phyloP scores from a whole-genome alignment of 2,888 invertebrate species.

The Horisme vitalbata region DNA sequence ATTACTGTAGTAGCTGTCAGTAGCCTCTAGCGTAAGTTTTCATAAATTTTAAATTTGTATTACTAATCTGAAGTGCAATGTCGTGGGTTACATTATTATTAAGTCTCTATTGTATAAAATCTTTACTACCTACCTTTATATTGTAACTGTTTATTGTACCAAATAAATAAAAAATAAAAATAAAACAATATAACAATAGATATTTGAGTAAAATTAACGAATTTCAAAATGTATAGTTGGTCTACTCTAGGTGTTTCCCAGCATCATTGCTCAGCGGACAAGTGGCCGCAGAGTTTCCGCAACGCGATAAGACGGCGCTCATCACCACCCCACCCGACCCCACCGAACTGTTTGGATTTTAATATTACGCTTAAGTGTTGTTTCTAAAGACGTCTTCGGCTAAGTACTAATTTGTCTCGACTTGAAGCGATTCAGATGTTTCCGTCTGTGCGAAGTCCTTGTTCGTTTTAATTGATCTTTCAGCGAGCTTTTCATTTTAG shows the following conservation, averaged over 20 bases:
- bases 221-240: too few relatives aligned
- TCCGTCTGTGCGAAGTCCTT: conserved; percentile 21
- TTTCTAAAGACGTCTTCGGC: conserved; percentile 69
- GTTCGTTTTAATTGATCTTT: conserved; percentile 1
- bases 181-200: too few relatives aligned
- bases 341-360: conserved; percentile 74
- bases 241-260: conserved; percentile 38
- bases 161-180: too few relatives aligned
- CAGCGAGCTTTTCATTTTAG: background rate
- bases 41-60: too few relatives aligned
- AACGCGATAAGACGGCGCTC: conserved; percentile 63
- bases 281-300: conserved; percentile 75
- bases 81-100: too few relatives aligned
- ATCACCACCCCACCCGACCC: conserved; percentile 38
- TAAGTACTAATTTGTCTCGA: conserved; percentile 78
- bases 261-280: conserved; percentile 40
- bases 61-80: too few relatives aligned
- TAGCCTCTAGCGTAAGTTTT: too few relatives aligned
- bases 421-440: conserved; percentile 63
- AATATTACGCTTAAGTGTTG: conserved; percentile 79
- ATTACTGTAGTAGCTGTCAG: too few relatives aligned
- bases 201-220: too few relatives aligned
- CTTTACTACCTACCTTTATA: too few relatives aligned
- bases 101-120: too few relatives aligned
- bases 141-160: too few relatives aligned